These are phyloP conservation scores for Chloroclysta siterata DNA, from an alignment of 2,888 invertebrate genomes.

Conservation along the genomic window DNA sequence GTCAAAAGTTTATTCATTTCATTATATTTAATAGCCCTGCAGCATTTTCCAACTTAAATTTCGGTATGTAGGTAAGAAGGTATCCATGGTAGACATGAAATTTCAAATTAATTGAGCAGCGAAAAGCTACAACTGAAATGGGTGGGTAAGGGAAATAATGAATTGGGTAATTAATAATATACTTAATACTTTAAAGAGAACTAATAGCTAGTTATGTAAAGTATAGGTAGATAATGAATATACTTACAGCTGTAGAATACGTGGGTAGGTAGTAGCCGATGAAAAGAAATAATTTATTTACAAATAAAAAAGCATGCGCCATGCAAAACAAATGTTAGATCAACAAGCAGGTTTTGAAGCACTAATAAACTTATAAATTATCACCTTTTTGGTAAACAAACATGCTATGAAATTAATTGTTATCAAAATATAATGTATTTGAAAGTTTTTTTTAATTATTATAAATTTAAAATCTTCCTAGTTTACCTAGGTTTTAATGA, in stretches of 20 bases:
- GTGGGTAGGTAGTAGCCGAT: constrained; percentile 15
- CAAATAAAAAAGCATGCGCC: constrained; percentile 14
- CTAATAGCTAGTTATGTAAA: background rate
- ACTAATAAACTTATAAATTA: constrained; percentile 15
- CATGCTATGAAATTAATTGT: constrained; percentile 17
- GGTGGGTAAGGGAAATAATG: background rate
- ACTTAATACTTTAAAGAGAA: background rate
- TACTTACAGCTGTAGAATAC: background rate
- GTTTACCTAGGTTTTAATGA: background rate
- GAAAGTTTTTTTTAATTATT: too few species aligned
- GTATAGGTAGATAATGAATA: background rate
- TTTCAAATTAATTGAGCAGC: background rate
- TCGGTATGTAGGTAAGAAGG: background rate
- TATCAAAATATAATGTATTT: background rate
- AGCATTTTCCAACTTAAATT: too few species aligned
- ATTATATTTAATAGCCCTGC: too few species aligned
- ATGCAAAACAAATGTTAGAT: constrained; percentile 27
- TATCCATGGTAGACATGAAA: background rate
- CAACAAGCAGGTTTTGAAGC: constrained; percentile 27
- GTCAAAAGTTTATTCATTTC: too few species aligned
- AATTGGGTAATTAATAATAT: background rate
- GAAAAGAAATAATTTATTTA: constrained; percentile 24
- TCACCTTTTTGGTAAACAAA: constrained; percentile 16
- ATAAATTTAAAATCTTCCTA: too few species aligned
- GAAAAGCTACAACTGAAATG: background rate